These are phyloP conservation scores for Neoniphon sammara DNA, from an alignment of 2,797 vertebrate species.

Conservation along the genomic window DNA sequence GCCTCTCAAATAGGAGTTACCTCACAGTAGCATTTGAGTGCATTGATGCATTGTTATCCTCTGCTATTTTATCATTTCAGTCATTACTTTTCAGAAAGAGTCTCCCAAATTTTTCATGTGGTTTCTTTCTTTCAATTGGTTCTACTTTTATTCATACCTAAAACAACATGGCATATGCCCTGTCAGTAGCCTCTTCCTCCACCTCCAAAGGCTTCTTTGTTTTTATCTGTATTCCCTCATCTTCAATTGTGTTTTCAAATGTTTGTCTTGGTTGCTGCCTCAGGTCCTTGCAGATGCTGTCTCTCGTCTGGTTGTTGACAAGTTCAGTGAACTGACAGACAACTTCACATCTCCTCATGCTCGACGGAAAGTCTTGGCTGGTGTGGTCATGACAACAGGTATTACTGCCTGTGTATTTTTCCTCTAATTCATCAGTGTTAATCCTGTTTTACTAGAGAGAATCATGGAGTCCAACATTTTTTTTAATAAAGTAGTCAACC, in stretches of 20 bases:
- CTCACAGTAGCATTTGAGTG: conserved; percentile 5
- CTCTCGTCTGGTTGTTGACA: conserved; percentile 92
- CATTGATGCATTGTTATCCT: neutral
- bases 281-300: conserved; percentile 95
- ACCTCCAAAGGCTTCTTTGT: neutral
- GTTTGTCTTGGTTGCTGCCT: conserved; percentile 8
- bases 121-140: neutral
- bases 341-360: conserved; percentile 94
- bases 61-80: neutral
- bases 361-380: conserved; percentile 93
- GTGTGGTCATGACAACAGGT: conserved; percentile 98
- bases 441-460: neutral
- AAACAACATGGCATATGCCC: neutral
- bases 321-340: conserved; percentile 94
- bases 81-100: neutral
- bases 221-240: neutral
- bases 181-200: neutral
- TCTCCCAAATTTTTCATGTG: too few species aligned
- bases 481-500: too few species aligned
- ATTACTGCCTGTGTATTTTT: conserved; percentile 21
- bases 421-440: neutral
- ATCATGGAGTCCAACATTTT: too few species aligned
- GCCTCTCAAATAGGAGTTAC: neutral
- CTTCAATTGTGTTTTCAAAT: neutral
- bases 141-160: neutral